A percentile compares a stretch with the other conserved stretches of the same genome.
phyloP scores from a whole-genome alignment of 1,140 invertebrate species.

The Calliphora vicina region DNA sequence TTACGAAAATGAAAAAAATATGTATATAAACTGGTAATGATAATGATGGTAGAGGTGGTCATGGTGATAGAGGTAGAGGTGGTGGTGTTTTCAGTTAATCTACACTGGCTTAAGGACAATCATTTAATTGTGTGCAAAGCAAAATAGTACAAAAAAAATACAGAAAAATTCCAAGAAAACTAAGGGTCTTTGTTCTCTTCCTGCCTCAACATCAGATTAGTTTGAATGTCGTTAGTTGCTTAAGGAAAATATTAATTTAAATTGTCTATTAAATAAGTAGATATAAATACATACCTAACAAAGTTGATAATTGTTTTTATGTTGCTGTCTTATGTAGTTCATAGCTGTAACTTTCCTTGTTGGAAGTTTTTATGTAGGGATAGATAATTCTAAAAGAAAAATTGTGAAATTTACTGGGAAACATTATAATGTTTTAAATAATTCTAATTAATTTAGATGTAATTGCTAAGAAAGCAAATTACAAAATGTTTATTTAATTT shows the following conservation, averaged over 20 bases:
- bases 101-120: background rate
- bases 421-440: too few species aligned
- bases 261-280: background rate
- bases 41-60: background rate
- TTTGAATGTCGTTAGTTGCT: background rate
- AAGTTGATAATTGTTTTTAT: background rate
- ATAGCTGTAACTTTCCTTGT: too few species aligned
- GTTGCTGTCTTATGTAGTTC: too few species aligned
- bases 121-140: background rate
- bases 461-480: too few species aligned
- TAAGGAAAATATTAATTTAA: slow-evolving; percentile 7
- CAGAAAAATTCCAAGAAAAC: background rate
- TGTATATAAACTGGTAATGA: background rate
- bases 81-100: background rate
- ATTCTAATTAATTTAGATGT: too few species aligned
- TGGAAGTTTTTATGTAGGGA: too few species aligned
- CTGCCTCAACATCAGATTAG: background rate
- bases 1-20: background rate
- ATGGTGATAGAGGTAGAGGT: too few species aligned
- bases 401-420: too few species aligned
- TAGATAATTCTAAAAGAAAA: too few species aligned
- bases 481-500: too few species aligned
- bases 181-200: background rate
- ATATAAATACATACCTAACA: background rate
- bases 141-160: too few species aligned